Evolutionary conservation across 1,140 invertebrate genomes (phyloP), one percentile per base, ranked within the genome.

Genomic region (Melitaea cinxia): DNA sequence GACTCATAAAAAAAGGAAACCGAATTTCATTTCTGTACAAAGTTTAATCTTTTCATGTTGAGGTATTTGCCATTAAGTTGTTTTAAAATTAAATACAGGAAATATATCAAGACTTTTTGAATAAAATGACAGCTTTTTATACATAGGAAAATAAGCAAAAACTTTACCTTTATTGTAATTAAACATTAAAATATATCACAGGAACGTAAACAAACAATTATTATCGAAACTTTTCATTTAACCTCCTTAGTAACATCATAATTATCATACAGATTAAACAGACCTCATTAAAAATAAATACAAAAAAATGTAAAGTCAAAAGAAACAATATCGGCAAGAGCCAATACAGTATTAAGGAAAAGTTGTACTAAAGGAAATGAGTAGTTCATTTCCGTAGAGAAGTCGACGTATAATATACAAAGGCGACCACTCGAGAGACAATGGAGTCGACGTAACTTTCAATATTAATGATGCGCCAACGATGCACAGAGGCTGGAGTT

Each of bases 391-490:
- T 89, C 80, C 72, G 77, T 78, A 68, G 62, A 78, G 67, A 72
- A 77, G 77, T 74, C 71, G 73, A 76, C 75, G 77, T 81, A 77
- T 82, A 83, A 80, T 82, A 82, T 82, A 85, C 82, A 89, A 83
- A 87, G 77, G 61, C 79, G 76, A 72, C 83, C 81, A 85, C 82
- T 85, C 76, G 47, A 83, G 78, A 87, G 85, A 89, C 88, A 90
- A 90, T 87, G 74, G 80, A 72, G 75, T 72, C 62, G 60, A 78
- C 78, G 87, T 75, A 78, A 88, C 80, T 88, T 88, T 82, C 84
- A 88, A 88, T 88, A 88, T 88, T 90, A 88, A 90, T 88, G 85
- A 90, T 88, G 85, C 83, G 68, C 81, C 72, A 73, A 81, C 78
- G 83, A 83, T 85, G 85, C 85, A 88, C 80, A 85, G 78, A 79